Base-by-base conservation (phyloP, 2,113 vertebrate genomes). In the Petroica traversi region DNA sequence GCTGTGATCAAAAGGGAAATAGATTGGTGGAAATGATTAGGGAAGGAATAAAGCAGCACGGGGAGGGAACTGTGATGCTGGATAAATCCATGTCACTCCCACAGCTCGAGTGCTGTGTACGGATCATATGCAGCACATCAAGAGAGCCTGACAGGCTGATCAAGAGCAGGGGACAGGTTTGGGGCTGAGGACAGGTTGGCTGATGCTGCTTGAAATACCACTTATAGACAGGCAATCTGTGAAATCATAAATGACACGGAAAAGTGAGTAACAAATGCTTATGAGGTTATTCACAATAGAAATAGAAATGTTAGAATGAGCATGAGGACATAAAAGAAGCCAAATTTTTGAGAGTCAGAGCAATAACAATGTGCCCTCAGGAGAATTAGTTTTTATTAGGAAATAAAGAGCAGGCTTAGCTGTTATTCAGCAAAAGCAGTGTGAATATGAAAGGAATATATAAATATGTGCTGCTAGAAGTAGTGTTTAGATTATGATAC, bases 1-100 rank as follows among this genome's bases (percentile, higher is more conserved):
- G 51, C 59, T 7, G 4, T 87, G 77, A 91, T 91, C 84, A 87
- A 71, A 85, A 67, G 77, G 61, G 34, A 85, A 85, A 89, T 8
- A 92, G 17, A 84, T 89, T 78, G 89, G 64, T 95, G 51, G 80
- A 85, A 94, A 85, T 91, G 4, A 84, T 81, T 71, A 51, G 76
- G 68, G 81, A 88, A 62, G 34, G 25, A 73, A 40, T 80, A 49
- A 62, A 69, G 72, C 87, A 66, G 15, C n/a, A 3, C 26, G 52
- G 29, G 24, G 10, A 38, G 28, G 45, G 74, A 91, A 22, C 11
- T 62, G 55, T 63, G 67, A 12, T 69, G 84, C 38, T 78, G 14
- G 46, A 7, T 36, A 43, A 86, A 77, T 67, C 68, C 9, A 0
- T 46, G 49, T 23, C 26, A 5, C 14, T 84, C 41, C 49, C 19